phyloP scores from a whole-genome alignment of 1,140 invertebrate species.

The Parasteatoda tepidariorum region DNA sequence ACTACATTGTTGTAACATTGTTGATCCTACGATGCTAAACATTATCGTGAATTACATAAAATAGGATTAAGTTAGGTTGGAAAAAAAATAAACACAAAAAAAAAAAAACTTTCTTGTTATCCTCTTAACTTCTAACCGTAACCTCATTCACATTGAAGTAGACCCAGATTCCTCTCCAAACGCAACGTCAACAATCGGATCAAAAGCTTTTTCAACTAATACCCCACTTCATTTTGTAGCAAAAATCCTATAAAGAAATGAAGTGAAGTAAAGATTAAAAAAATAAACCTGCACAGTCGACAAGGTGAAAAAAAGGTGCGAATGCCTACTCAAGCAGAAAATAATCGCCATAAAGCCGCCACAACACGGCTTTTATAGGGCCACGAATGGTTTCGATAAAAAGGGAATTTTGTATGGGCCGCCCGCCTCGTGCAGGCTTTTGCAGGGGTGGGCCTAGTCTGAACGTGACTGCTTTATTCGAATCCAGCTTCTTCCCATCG shows the following conservation, averaged over 20 bases:
- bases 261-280: too few species aligned
- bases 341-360: slow-evolving; percentile 6
- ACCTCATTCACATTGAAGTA: not conserved
- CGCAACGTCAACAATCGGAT: not conserved
- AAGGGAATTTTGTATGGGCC: not conserved
- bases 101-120: too few species aligned
- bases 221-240: not conserved
- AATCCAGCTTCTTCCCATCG: not conserved
- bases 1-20: too few species aligned
- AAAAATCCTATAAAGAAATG: not conserved
- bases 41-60: too few species aligned
- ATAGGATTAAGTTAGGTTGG: too few species aligned
- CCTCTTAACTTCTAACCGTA: not conserved
- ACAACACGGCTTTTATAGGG: not conserved
- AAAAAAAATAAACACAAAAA: too few species aligned
- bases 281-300: not conserved
- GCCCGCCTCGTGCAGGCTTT: not conserved
- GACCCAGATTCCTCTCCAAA: not conserved
- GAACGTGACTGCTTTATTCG: not conserved
- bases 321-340: not conserved
- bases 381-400: not conserved
- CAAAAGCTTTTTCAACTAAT: not conserved
- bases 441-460: not conserved
- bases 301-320: not conserved
- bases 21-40: too few species aligned